Conservation (phyloP, 2,888 invertebrate species). For the Eremobia ochroleuca region DNA sequence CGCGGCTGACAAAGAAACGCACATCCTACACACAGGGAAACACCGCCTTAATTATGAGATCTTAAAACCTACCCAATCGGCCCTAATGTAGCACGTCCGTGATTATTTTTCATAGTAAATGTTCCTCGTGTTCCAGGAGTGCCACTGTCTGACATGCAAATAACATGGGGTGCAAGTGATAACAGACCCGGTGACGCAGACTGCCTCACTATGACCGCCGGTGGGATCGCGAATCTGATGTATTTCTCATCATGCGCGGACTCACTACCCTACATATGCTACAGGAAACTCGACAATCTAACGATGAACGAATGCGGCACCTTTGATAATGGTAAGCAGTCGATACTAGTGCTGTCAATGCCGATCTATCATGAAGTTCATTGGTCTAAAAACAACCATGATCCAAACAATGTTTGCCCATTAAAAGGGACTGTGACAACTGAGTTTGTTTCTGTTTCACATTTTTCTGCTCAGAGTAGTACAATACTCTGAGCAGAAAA, state of each 20-base stretch:
- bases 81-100: too few relatives aligned
- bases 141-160: background rate
- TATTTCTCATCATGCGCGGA: background rate
- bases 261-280: slow-evolving; percentile 24
- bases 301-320: slow-evolving; percentile 35
- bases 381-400: background rate
- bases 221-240: fast-evolving
- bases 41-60: background rate
- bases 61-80: background rate
- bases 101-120: background rate
- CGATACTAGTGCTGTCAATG: too few relatives aligned
- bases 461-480: background rate
- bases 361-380: background rate
- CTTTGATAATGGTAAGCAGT: slow-evolving; percentile 32
- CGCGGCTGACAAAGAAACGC: background rate
- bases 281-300: slow-evolving; percentile 27
- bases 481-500: too few relatives aligned
- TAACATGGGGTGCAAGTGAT: fast-evolving
- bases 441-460: background rate
- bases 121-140: slow-evolving; percentile 27
- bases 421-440: background rate
- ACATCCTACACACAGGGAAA: background rate
- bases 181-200: fast-evolving
- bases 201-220: background rate
- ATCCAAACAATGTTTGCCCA: background rate